A percentile compares a stretch with the other conserved stretches of the same genome.
Conservation (phyloP, 1,140 invertebrate genomes). For the Dendroctonus ponderosae region DNA sequence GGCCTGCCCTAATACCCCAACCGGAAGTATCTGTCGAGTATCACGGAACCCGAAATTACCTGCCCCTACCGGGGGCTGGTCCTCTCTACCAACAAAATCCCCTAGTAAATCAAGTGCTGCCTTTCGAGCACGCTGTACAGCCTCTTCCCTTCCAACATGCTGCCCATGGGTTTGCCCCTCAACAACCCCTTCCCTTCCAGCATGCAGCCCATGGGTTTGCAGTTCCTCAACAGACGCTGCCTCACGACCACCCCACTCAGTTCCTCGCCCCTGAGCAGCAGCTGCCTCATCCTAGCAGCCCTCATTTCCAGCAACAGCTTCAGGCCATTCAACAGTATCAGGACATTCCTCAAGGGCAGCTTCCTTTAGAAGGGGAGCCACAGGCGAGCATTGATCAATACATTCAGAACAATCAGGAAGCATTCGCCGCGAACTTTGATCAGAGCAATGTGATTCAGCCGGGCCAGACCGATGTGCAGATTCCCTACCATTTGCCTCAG, state of each 20-base stretch:
- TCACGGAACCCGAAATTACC: conserved; percentile 33
- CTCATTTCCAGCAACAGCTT: conserved; percentile 15
- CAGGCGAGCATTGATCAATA: neutral
- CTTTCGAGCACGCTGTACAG: neutral
- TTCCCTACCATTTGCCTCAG: conserved; percentile 42
- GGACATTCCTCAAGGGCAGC: conserved; percentile 33
- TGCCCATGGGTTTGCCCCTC: conserved; percentile 4
- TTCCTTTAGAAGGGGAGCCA: conserved; percentile 21
- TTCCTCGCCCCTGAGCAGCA: conserved; percentile 14
- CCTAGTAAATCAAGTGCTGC: too few relatives aligned
- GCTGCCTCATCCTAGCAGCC: conserved; percentile 6
- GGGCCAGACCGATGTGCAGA: conserved; percentile 41
- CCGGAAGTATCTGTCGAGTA: conserved; percentile 31
- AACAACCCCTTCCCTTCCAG: conserved; percentile 27
- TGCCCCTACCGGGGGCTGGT: conserved; percentile 3
- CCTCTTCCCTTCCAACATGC: conserved; percentile 8
- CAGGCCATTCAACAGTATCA: conserved; percentile 31
- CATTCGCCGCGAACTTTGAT: neutral
- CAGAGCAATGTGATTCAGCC: conserved; percentile 38
- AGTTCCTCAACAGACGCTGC: conserved; percentile 10
- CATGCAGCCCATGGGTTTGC: conserved; percentile 12
- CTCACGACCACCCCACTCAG: conserved; percentile 8
- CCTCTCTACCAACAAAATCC: too few relatives aligned
- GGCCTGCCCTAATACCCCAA: conserved; percentile 12
- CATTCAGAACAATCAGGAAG: neutral